phyloP scores from a whole-genome alignment of 2,888 invertebrate species.

The Andrena bucephala region DNA sequence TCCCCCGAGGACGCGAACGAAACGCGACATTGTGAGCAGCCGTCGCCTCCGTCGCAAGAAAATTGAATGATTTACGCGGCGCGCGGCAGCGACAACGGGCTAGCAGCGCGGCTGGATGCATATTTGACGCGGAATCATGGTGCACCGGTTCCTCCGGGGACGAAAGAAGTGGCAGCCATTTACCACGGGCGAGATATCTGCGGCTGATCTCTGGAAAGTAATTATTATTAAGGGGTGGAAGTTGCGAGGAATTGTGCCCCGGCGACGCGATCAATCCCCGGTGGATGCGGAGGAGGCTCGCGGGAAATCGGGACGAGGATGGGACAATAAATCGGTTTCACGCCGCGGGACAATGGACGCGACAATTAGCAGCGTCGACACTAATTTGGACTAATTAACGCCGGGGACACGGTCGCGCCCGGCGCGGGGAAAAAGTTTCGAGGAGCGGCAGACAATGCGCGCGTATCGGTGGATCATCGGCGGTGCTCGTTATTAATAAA shows the following conservation, averaged over 20 bases:
- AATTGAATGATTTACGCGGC: conserved; percentile 40
- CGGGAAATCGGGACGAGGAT: conserved; percentile 41
- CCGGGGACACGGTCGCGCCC: conserved; percentile 44
- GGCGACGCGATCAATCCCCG: conserved; percentile 40
- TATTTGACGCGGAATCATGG: conserved; percentile 10
- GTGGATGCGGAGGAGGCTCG: conserved; percentile 10
- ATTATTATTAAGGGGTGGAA: conserved; percentile 49
- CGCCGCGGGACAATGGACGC: conserved; percentile 70
- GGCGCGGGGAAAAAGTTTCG: conserved; percentile 55
- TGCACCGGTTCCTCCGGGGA: conserved; percentile 40
- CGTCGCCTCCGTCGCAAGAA: conserved; percentile 22
- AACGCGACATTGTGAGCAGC: conserved; percentile 3
- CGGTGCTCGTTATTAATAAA: conserved; percentile 70
- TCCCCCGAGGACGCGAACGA: conserved; percentile 27
- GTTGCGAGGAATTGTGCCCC: conserved; percentile 42
- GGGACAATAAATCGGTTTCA: conserved; percentile 75
- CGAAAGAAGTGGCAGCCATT: conserved; percentile 54
- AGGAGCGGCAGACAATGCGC: conserved; percentile 49
- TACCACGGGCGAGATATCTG: conserved; percentile 38
- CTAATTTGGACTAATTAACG: conserved; percentile 73
- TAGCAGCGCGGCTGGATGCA: neutral
- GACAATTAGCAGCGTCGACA: conserved; percentile 70
- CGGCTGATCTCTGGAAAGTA: conserved; percentile 35
- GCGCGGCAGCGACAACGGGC: neutral
- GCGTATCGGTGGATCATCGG: conserved; percentile 65